Base-by-base conservation (phyloP, 2,888 invertebrate genomes). In the Homarus gammarus region DNA sequence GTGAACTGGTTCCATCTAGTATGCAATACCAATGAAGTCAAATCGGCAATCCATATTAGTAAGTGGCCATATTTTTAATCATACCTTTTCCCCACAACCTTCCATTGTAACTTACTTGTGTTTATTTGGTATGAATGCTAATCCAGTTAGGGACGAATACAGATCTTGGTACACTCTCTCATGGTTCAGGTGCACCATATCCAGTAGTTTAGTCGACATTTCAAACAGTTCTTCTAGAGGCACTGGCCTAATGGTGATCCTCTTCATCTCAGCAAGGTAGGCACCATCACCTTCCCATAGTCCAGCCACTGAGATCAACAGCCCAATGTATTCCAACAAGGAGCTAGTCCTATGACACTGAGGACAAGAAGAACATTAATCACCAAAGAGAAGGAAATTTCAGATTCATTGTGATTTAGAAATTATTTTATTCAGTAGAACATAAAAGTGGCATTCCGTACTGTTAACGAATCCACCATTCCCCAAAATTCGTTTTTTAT, bases 271-370 rank as follows among this genome's bases (percentile, higher is more conserved):
- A 3, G 33, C 15, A 27, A 56, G 18, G 51, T 40, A 2, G 8
- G 33, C 22, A 31, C 51, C 27, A n/a, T 78, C 78, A 15, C 78
- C 78, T 22, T 56, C 78, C 31, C 78, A 51, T 1, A 78, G 56
- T 51, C 78, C 51, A 56, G 33, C 78, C 78, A 56, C 56, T 56
- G 56, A 78, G 27, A 40, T 56, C 56, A 78, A 33, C 36, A 78
- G 36, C 22, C 56, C 78, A 31, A 78, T 33, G 40, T 56, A 78
- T 40, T 31, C 78, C 33, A 40, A 33, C 56, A 78, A 3, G 12
- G 78, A 78, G 18, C 78, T 78, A 31, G 33, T 51, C 33, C 31
- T 56, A 15, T 56, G 22, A 33, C 51, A 56, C 78, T 78, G 78
- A 10, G 27, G 12, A 33, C 0, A 27, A 77, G 18, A 56, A 56